These are phyloP conservation scores for Copidosoma aretas DNA, from an alignment of 2,888 invertebrate genomes.

Conservation along the genomic window DNA sequence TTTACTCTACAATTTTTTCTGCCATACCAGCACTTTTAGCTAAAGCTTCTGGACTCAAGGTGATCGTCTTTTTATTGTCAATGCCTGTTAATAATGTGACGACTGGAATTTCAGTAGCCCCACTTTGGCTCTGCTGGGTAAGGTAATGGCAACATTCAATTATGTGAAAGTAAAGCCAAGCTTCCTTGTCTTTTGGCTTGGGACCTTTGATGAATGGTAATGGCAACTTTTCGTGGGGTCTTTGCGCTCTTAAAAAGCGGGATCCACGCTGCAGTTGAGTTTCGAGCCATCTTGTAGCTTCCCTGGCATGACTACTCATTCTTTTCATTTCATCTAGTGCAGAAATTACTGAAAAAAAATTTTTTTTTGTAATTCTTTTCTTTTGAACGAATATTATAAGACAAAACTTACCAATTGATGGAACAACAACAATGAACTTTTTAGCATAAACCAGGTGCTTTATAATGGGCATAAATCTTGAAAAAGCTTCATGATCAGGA, in stretches of 20 bases:
- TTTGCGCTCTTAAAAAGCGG: slow-evolving; percentile 85
- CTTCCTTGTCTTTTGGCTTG: slow-evolving; percentile 77
- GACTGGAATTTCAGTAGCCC: slow-evolving; percentile 66
- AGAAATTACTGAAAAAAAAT: slow-evolving; percentile 75
- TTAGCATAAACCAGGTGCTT: slow-evolving; percentile 83
- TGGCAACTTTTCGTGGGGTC: slow-evolving; percentile 79
- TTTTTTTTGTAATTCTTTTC: not conserved
- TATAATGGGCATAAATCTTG: slow-evolving; percentile 77
- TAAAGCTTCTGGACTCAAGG: slow-evolving; percentile 77
- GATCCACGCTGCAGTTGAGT: slow-evolving; percentile 85
- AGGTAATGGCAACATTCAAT: slow-evolving; percentile 85
- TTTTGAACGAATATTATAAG: slow-evolving; percentile 5
- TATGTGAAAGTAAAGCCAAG: slow-evolving; percentile 79
- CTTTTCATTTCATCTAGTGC: slow-evolving; percentile 89
- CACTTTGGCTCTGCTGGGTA: slow-evolving; percentile 64
- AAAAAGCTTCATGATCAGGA: slow-evolving; percentile 83
- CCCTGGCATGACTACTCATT: slow-evolving; percentile 81
- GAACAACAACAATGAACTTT: slow-evolving; percentile 87
- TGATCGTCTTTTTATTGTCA: slow-evolving; percentile 66
- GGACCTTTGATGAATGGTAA: slow-evolving; percentile 77
- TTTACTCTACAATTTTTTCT: slow-evolving; percentile 7
- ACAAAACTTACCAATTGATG: slow-evolving; percentile 76
- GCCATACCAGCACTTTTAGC: slow-evolving; percentile 72
- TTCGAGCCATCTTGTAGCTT: slow-evolving; percentile 94
- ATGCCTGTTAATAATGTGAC: slow-evolving; percentile 81